Percentiles rank a stretch among this genome's conserved stretches.
phyloP scores from a whole-genome alignment of 2,888 invertebrate species.

The Cerceris ruficornis region DNA sequence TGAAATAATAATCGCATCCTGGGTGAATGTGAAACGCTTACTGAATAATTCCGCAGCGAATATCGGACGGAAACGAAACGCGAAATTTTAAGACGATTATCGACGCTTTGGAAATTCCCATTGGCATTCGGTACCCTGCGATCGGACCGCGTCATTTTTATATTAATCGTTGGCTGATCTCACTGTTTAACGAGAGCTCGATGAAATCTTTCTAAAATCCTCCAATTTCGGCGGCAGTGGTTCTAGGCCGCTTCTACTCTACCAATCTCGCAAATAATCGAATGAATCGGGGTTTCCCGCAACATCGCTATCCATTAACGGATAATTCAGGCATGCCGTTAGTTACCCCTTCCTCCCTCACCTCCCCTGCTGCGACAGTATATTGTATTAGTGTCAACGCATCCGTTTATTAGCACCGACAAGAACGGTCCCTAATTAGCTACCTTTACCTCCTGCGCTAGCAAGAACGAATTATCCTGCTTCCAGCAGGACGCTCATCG shows the following conservation, averaged over 20 bases:
- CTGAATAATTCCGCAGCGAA: constrained; percentile 4
- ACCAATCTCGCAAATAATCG: constrained; percentile 73
- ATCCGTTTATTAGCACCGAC: constrained; percentile 76
- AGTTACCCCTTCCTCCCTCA: constrained; percentile 53
- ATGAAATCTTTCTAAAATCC: constrained; percentile 25
- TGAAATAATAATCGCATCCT: neutral
- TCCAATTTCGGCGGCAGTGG: constrained; percentile 24
- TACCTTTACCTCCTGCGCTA: constrained; percentile 51
- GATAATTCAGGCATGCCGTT: constrained; percentile 72
- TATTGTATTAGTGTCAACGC: constrained; percentile 73
- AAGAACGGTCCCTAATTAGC: constrained; percentile 65
- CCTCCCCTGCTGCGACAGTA: constrained; percentile 46
- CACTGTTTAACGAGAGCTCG: constrained; percentile 29
- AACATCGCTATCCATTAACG: constrained; percentile 76
- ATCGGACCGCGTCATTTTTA: neutral
- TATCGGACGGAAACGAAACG: neutral
- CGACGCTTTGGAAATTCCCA: neutral
- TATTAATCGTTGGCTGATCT: constrained; percentile 15
- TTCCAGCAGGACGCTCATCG: constrained; percentile 41
- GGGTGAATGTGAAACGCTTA: neutral
- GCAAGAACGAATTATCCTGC: constrained; percentile 53
- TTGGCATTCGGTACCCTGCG: constrained; percentile 6
- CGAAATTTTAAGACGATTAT: constrained; percentile 16
- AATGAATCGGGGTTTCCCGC: constrained; percentile 74
- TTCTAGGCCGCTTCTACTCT: constrained; percentile 13